Evolutionary conservation across 2,113 vertebrate genomes (phyloP).

Genomic region (Laterallus jamaicensis): DNA sequence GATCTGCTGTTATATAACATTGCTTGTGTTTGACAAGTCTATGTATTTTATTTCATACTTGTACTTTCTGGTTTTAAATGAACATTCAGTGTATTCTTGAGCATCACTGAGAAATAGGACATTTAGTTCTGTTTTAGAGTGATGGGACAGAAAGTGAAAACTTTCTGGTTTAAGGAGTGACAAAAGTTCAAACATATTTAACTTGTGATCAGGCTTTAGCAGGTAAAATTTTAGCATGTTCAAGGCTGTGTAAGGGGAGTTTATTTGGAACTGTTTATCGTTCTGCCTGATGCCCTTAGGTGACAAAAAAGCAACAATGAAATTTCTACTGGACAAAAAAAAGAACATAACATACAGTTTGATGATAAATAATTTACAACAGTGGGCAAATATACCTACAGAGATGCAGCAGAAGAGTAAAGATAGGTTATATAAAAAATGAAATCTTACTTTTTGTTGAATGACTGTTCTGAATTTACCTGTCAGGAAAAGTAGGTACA

Average conservation of each 20-base stretch:
- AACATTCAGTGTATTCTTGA: background rate
- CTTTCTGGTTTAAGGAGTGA: background rate
- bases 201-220: background rate
- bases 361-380: background rate
- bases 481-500: background rate
- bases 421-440: background rate
- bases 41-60: background rate
- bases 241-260: background rate
- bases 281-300: background rate
- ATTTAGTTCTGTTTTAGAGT: background rate
- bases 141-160: background rate
- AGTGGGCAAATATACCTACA: background rate
- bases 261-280: background rate
- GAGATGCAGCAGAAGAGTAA: background rate
- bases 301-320: background rate
- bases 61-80: background rate
- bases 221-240: background rate
- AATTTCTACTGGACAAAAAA: background rate
- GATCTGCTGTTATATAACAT: background rate
- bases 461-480: background rate
- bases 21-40: background rate
- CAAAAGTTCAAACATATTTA: background rate
- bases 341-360: background rate
- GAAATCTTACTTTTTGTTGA: background rate
- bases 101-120: background rate